Evolutionary conservation across 2,797 vertebrate species (phyloP).

Genomic region (Amniataba percoides): DNA sequence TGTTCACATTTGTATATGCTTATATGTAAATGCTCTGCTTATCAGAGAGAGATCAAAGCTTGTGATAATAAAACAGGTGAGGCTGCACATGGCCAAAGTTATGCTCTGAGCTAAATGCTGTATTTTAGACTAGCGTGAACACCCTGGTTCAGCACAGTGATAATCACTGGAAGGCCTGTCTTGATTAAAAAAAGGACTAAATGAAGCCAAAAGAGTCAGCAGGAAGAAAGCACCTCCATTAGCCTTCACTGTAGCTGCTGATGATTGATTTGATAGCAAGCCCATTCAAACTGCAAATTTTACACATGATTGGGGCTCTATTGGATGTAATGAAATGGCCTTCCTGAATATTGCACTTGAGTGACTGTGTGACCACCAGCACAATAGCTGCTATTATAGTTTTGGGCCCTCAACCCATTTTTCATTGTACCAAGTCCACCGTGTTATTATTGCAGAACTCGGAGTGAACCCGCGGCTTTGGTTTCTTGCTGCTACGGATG

Average conservation of each 20-base stretch:
- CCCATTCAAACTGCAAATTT: slow-evolving; percentile 94
- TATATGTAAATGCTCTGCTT: background rate
- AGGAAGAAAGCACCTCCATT: slow-evolving; percentile 93
- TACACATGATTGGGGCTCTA: slow-evolving; percentile 97
- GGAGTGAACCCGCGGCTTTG: slow-evolving; percentile 74
- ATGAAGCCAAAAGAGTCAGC: slow-evolving; percentile 86
- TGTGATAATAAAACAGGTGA: background rate
- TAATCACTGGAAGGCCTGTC: slow-evolving; percentile 78
- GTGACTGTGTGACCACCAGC: slow-evolving; percentile 88
- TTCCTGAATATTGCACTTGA: slow-evolving; percentile 94
- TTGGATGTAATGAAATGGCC: slow-evolving; percentile 95
- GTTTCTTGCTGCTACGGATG: slow-evolving; percentile 76
- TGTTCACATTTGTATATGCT: background rate
- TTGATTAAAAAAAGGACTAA: slow-evolving; percentile 83
- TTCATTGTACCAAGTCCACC: slow-evolving; percentile 88
- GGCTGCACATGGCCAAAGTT: background rate
- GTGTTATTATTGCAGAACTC: slow-evolving; percentile 80
- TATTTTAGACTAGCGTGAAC: slow-evolving; percentile 57
- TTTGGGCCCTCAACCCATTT: slow-evolving; percentile 89
- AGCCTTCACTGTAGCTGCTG: slow-evolving; percentile 85
- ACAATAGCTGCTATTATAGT: slow-evolving; percentile 96
- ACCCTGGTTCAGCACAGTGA: slow-evolving; percentile 70
- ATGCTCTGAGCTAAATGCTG: background rate
- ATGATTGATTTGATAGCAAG: slow-evolving; percentile 93
- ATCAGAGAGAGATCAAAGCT: background rate